Evolutionary conservation across 2,797 vertebrate genomes (phyloP), one percentile per base, ranked within the genome.

Genomic region (Phrynocephalus forsythii): DNA sequence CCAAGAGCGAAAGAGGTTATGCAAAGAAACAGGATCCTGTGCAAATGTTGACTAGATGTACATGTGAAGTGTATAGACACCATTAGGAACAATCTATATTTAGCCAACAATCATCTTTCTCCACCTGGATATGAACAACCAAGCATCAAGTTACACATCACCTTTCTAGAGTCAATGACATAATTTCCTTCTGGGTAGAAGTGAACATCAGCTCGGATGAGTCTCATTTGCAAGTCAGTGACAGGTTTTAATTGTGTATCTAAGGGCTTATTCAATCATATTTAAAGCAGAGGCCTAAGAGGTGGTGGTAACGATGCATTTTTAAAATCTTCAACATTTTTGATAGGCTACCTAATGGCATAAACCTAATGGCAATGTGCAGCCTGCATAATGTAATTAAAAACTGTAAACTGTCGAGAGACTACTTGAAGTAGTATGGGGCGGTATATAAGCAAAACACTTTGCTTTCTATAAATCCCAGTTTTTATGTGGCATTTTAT

Each of bases 181-280:
- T 13, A 77, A 44, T 86, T 90, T 87, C 76, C 0, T 0, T 84
- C 76, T 16, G 63, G 20, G 16, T 0, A 66, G 86, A 92, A n/a
- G 8, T 88, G 69, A 88, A 89, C 89, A 11, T 10, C 79, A 87
- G 81, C 22, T 77, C 85, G 73, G 83, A 38, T 82, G 87, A 50
- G 6, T 44, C 18, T 69, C 75, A 86, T 85, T 88, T 93, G 84
- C 63, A 83, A 87, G 85, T 90, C 87, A 73, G 67, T 93, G 86
- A 68, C 48, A 80, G 81, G 26, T 82, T 87, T 78, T 78, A 87
- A 82, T n/a, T 72, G 48, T 82, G 91, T 50, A 87, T 28, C 10
- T 6, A 71, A 71, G 18, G 67, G 30, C 5, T 38, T 15, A 80
- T 86, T 93, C 79, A 91, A 87, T 92, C 88, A 79, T 28, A 6